Conservation (phyloP, 2,888 invertebrate genomes). For the Hoplodrina ambigua region DNA sequence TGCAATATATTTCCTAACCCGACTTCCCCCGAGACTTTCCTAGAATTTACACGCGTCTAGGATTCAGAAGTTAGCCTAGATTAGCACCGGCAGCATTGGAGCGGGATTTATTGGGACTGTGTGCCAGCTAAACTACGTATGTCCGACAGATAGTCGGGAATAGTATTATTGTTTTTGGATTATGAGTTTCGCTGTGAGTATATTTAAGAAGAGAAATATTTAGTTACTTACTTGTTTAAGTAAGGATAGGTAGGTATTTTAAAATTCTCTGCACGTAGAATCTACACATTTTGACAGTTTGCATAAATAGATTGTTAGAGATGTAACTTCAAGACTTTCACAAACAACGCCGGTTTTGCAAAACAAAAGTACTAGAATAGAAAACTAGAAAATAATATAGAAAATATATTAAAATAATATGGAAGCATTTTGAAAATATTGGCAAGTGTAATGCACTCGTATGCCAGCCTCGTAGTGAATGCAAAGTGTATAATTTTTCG, state of each 20-base stretch:
- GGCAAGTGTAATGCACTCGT: constrained; percentile 61
- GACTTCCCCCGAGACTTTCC: constrained; percentile 66
- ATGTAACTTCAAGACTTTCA: constrained; percentile 2
- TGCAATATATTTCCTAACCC: constrained; percentile 78
- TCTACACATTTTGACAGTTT: constrained; percentile 23
- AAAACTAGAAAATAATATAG: constrained; percentile 35
- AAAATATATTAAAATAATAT: constrained; percentile 47
- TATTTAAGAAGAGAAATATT: neutral
- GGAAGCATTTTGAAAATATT: constrained; percentile 51
- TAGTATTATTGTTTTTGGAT: constrained; percentile 31
- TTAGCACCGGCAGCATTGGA: constrained; percentile 54
- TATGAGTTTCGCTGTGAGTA: constrained; percentile 2
- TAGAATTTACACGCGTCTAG: constrained; percentile 71
- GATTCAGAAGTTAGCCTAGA: constrained; percentile 68
- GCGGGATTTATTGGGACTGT: constrained; percentile 57
- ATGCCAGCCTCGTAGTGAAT: constrained; percentile 58
- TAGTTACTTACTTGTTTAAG: neutral
- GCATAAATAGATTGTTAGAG: constrained; percentile 28
- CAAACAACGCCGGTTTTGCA: constrained; percentile 13
- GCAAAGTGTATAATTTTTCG: constrained; percentile 83
- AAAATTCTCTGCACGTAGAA: constrained; percentile 9
- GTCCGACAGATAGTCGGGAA: constrained; percentile 17
- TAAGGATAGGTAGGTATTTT: neutral
- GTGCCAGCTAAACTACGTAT: constrained; percentile 37
- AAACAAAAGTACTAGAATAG: constrained; percentile 26